Base-by-base conservation (phyloP, 2,888 invertebrate species). In the Bombylius major region DNA sequence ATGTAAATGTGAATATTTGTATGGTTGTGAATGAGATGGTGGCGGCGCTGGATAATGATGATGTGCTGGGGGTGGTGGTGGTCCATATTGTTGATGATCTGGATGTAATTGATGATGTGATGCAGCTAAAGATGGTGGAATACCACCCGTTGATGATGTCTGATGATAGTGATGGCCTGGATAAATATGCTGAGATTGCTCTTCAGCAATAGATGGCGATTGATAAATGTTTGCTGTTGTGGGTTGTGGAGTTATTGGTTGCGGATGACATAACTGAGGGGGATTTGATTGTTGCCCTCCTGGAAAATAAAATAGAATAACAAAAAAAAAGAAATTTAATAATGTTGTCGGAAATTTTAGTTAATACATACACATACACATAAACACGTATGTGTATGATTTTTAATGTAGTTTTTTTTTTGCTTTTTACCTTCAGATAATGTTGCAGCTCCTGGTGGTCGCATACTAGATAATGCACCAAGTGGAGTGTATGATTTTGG, bases 401-500 rank as follows among this genome's bases (percentile, higher is more conserved):
- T 23, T 23, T 23, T 23, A 23, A 23, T 11, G 8, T 42, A 11
- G 4, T 42, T 42, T 11, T 42, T 7, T 11, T 11, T 42, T 42
- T 42, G 39, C 47, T 45, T 47, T 55, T 56, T 58, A 61, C 58
- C 55, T 53, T 59, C 59, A 47, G 51, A n/a, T 45, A 53, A 47
- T 23, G 23, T 23, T 14, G 45, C 44, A 11, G 84, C 82, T 33
- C 80, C 86, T 1, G 86, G 85, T n/a, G 90, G 90, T 73, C 89
- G 83, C 90, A 91, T 91, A 65, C 86, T 89, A 45, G 89, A 89
- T 62, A 90, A 76, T 14, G 90, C 90, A 56, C 87, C 83, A 61
- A 91, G 77, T 6, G 90, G 90, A 49, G 90, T 89, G 72, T 91
- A 91, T 14, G 89, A 83, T 68, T 84, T 83, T 65, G 77, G 62